Percentiles rank a stretch among this genome's conserved stretches.
Conservation (phyloP, 1,140 invertebrate genomes). For the Penaeus vannamei region DNA sequence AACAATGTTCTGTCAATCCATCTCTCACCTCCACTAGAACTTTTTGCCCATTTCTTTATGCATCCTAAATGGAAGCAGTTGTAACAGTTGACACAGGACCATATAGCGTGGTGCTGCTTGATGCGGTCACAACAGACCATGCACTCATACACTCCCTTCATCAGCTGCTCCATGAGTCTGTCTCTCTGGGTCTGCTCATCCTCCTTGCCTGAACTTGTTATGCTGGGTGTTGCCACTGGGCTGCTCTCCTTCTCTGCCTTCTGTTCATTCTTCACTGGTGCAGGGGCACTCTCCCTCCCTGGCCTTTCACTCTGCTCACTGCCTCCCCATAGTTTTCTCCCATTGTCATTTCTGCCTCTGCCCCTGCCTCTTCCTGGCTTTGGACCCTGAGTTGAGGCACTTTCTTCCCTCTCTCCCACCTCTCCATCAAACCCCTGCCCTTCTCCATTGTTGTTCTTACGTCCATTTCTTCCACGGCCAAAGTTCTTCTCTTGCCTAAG, state of each 20-base stretch:
- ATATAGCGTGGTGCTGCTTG: slow-evolving; percentile 83
- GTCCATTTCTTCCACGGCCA: neutral
- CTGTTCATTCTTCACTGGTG: too few species aligned
- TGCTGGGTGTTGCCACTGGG: neutral
- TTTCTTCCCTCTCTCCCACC: too few species aligned
- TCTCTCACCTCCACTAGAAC: slow-evolving; percentile 79
- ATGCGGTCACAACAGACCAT: slow-evolving; percentile 92
- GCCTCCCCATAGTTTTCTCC: neutral
- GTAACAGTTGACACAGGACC: slow-evolving; percentile 92
- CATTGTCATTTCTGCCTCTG: slow-evolving; percentile 32
- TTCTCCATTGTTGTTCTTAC: neutral
- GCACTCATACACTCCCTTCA: slow-evolving; percentile 86
- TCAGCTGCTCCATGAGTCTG: slow-evolving; percentile 84
- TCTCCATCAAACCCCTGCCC: neutral
- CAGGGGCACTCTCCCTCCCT: neutral
- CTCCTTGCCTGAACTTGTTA: slow-evolving; percentile 13
- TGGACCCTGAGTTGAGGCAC: neutral
- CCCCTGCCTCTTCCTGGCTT: neutral
- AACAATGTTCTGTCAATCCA: neutral
- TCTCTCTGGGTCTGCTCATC: slow-evolving; percentile 81
- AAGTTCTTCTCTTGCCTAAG: neutral
- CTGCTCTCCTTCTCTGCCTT: slow-evolving; percentile 25
- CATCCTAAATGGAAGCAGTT: slow-evolving; percentile 93
- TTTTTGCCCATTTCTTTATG: slow-evolving; percentile 90
- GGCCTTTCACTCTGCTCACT: neutral